phyloP scores from a whole-genome alignment of 2,797 vertebrate species.

The Diglossa cyanea region DNA sequence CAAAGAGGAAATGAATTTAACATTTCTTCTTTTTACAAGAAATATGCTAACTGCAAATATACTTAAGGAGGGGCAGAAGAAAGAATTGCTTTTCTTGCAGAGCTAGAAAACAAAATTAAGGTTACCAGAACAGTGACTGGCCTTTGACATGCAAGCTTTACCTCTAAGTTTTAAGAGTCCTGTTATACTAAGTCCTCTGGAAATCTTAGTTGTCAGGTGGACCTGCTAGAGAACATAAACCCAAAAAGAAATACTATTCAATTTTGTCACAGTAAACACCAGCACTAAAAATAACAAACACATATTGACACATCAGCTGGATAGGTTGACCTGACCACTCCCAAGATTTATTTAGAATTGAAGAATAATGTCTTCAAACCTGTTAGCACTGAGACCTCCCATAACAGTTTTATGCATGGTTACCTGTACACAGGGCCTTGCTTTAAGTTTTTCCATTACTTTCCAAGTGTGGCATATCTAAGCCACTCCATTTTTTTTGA shows the following conservation, averaged over 20 bases:
- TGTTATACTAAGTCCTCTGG: neutral
- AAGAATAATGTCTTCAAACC: neutral
- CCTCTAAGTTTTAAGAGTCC: neutral
- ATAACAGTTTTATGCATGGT: neutral
- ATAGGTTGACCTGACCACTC: neutral
- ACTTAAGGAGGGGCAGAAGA: neutral
- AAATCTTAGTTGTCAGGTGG: neutral
- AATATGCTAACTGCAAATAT: neutral
- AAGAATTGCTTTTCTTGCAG: neutral
- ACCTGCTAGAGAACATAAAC: neutral
- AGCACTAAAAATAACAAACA: neutral
- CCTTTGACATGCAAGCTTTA: neutral
- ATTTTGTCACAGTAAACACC: neutral
- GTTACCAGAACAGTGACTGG: neutral
- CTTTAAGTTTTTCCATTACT: neutral
- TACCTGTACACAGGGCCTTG: neutral
- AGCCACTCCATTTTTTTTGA: neutral
- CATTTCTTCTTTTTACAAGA: slow-evolving; percentile 37
- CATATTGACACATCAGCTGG: neutral
- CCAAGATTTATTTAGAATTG: neutral
- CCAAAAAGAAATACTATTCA: neutral
- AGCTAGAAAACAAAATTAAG: neutral
- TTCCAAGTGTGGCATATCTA: neutral
- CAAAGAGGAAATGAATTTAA: slow-evolving; percentile 48
- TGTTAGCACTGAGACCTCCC: neutral